A percentile compares a stretch with the other conserved stretches of the same genome.
phyloP scores from a whole-genome alignment of 37 sponge, comb jelly and placozoan genomes.

The Axinella damicornis region DNA sequence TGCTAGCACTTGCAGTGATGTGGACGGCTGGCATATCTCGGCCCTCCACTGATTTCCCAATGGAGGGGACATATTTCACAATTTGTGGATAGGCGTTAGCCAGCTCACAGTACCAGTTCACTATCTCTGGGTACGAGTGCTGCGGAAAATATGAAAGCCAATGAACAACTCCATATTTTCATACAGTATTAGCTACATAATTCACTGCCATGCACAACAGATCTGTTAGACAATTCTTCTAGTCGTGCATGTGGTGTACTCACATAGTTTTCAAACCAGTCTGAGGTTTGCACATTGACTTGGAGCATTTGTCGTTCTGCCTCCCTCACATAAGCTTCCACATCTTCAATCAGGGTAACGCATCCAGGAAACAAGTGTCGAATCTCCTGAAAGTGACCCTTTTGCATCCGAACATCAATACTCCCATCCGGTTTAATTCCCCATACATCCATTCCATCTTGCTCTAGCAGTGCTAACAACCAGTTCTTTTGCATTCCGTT shows the following conservation, averaged over 20 bases:
- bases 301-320: constrained; percentile 13
- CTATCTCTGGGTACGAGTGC: constrained; percentile 45
- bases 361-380: constrained; percentile 3
- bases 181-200: background rate
- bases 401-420: constrained; percentile 2
- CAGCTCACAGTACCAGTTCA: constrained; percentile 39
- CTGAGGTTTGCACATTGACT: background rate
- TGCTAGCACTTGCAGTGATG: too few species aligned
- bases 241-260: background rate
- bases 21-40: constrained; percentile 71
- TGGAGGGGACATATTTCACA: constrained; percentile 38
- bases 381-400: background rate
- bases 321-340: constrained; percentile 44
- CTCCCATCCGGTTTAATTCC: background rate
- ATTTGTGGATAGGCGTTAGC: constrained; percentile 20
- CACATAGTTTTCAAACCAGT: too few species aligned
- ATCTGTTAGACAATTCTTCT: background rate
- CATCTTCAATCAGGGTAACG: background rate
- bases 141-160: background rate
- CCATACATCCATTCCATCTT: constrained; percentile 29
- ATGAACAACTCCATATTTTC: too few species aligned
- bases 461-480: background rate
- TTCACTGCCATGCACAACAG: background rate
- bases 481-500: background rate
- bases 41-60: constrained; percentile 55